These are phyloP conservation scores for Trematomus bernacchii DNA, from an alignment of 2,797 vertebrate species.

Conservation along the genomic window DNA sequence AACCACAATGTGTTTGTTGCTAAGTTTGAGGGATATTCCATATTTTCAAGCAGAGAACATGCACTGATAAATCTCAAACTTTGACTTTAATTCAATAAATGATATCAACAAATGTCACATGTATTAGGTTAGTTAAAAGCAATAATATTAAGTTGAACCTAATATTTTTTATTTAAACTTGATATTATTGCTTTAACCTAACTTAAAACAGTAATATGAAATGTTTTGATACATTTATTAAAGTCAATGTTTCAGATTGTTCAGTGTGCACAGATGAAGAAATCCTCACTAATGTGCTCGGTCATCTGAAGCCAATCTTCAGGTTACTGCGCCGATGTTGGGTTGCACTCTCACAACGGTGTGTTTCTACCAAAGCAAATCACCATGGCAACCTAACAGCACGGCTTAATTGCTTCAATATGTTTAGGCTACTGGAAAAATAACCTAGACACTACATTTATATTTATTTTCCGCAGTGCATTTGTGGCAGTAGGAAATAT, in stretches of 20 bases:
- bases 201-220: too few species aligned
- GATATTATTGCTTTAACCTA: too few species aligned
- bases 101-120: too few species aligned
- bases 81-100: too few species aligned
- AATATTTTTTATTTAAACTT: too few species aligned
- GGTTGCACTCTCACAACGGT: constrained; percentile 8
- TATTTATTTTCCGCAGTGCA: too few species aligned
- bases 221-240: too few species aligned
- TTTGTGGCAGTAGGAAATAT: too few species aligned
- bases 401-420: neutral
- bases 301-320: neutral
- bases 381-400: constrained; percentile 8
- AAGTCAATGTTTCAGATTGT: too few species aligned
- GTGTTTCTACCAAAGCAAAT: constrained; percentile 11
- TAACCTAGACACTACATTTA: neutral
- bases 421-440: neutral
- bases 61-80: too few species aligned
- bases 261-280: neutral
- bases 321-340: neutral
- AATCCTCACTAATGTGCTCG: constrained; percentile 1
- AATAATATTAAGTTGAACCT: too few species aligned
- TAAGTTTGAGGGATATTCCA: neutral
- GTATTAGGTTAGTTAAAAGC: too few species aligned
- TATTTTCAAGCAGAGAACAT: neutral
- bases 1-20: constrained; percentile 5